These are phyloP conservation scores for Ericerus pela DNA, from an alignment of 1,140 invertebrate species.

Conservation along the genomic window DNA sequence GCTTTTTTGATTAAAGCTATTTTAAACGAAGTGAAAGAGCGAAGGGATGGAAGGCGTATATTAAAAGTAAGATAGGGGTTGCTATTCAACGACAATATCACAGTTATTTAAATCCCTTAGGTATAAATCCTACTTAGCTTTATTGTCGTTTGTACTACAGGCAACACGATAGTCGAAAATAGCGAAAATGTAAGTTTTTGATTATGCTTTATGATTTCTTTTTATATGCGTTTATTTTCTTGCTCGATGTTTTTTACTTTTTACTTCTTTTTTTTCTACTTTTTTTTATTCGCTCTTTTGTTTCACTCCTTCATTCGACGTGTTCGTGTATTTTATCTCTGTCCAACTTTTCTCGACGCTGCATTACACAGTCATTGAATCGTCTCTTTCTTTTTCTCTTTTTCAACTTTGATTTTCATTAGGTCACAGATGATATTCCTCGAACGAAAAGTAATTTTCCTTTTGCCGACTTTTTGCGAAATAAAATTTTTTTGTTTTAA, in stretches of 20 bases:
- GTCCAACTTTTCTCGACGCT: not conserved
- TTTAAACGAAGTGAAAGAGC: not conserved
- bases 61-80: constrained; percentile 7
- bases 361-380: not conserved
- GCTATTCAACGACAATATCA: constrained; percentile 8
- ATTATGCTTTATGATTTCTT: constrained; percentile 12
- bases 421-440: not conserved
- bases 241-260: not conserved
- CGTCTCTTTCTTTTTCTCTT: not conserved
- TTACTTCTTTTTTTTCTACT: not conserved
- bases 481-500: not conserved
- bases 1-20: constrained; percentile 11
- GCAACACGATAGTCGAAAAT: not conserved
- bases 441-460: not conserved
- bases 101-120: constrained; percentile 12
- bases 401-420: constrained; percentile 6
- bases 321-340: no score
- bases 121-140: constrained; percentile 9
- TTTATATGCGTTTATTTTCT: constrained; percentile 6
- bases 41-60: constrained; percentile 1
- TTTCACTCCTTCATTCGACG: no score
- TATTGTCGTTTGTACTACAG: not conserved
- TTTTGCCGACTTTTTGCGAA: not conserved
- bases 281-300: not conserved
- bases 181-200: constrained; percentile 7